These are phyloP conservation scores for Struthio camelus DNA, from an alignment of 2,113 vertebrate species.

Conservation along the genomic window DNA sequence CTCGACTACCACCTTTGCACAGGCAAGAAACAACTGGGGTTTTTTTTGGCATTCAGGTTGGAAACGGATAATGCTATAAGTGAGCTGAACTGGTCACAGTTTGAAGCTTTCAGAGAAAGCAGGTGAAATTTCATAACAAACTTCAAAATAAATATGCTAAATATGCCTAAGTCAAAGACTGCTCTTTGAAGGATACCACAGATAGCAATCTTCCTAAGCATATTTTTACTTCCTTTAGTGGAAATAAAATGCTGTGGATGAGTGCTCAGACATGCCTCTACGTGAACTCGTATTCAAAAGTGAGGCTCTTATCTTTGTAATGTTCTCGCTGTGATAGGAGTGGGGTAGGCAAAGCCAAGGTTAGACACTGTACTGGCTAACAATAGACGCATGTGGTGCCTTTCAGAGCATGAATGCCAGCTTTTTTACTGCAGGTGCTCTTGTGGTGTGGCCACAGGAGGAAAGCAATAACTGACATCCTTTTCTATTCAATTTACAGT, in stretches of 20 bases:
- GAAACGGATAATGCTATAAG: not conserved
- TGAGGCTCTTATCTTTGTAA: constrained; percentile 39
- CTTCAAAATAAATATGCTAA: not conserved
- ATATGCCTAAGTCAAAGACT: not conserved
- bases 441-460: constrained; percentile 71
- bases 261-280: not conserved
- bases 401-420: constrained; percentile 63
- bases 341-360: constrained; percentile 50
- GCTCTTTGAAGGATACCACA: not conserved
- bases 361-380: constrained; percentile 39
- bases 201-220: constrained; percentile 12
- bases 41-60: not conserved
- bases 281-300: not conserved
- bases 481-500: constrained; percentile 72
- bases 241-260: not conserved
- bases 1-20: not conserved
- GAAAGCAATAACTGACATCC: constrained; percentile 71
- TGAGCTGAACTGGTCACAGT: not conserved
- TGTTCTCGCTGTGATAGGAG: constrained; percentile 24
- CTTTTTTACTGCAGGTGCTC: constrained; percentile 72
- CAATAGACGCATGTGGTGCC: constrained; percentile 64
- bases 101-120: not conserved
- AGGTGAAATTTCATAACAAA: not conserved
- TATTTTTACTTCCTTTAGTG: constrained; percentile 11
- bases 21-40: not conserved